These are phyloP conservation scores for Aegotheles bennettii DNA, from an alignment of 2,113 vertebrate species.

Conservation along the genomic window DNA sequence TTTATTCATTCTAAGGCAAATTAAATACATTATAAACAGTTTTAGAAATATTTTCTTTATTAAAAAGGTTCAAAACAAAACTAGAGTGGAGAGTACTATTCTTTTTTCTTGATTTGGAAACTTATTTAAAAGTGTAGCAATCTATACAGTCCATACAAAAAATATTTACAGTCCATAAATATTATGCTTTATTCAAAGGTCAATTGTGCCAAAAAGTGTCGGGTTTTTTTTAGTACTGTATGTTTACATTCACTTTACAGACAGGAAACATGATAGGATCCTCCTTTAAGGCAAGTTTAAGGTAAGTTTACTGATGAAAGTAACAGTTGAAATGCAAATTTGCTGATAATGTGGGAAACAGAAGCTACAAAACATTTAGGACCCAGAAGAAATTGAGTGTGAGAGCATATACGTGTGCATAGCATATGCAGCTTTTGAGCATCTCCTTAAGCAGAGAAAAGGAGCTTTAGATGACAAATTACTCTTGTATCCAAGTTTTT, in stretches of 20 bases:
- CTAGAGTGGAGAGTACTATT: fast-evolving
- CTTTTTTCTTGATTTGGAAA: not conserved
- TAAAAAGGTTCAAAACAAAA: not conserved
- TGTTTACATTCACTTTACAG: not conserved
- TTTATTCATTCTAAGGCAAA: not conserved
- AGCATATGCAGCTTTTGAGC: not conserved
- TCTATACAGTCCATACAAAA: not conserved
- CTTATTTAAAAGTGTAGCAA: not conserved
- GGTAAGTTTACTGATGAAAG: not conserved
- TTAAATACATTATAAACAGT: not conserved
- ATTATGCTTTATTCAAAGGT: not conserved
- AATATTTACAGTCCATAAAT: not conserved
- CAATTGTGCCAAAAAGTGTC: not conserved
- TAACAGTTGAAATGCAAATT: not conserved
- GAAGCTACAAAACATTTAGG: not conserved
- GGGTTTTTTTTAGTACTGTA: not conserved
- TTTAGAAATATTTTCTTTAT: not conserved
- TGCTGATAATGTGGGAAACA: not conserved
- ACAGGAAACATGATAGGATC: not conserved
- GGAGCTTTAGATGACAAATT: not conserved
- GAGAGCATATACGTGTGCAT: not conserved
- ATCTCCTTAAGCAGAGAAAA: not conserved
- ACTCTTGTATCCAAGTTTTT: not conserved
- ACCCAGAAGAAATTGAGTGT: not conserved
- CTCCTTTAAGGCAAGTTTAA: not conserved